These are phyloP conservation scores for Montipora efflorescens DNA, from an alignment of 64 coral and sea anemone genomes.

Conservation along the genomic window DNA sequence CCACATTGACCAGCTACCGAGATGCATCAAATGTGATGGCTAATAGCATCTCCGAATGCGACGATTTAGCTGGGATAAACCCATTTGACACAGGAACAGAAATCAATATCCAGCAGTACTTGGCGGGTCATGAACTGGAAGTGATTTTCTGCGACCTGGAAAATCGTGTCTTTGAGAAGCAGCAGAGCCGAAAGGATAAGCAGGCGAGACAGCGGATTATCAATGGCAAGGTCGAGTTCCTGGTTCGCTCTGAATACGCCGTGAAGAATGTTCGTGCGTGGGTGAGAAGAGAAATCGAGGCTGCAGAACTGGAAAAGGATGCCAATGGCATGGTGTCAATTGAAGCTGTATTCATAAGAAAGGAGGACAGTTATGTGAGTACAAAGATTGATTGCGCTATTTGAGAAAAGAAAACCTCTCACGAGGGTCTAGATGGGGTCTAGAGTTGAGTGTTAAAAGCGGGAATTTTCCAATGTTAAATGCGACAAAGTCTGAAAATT, in stretches of 20 bases:
- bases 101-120: constrained; percentile 7
- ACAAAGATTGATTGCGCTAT: neutral
- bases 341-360: neutral
- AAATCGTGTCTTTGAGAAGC: constrained; percentile 81
- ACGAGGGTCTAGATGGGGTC: no score
- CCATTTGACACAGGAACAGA: neutral
- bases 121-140: neutral
- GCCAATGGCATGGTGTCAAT: constrained; percentile 74
- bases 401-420: no score
- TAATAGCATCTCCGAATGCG: neutral
- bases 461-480: no score
- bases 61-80: neutral
- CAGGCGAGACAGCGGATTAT: constrained; percentile 82
- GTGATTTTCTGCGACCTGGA: constrained; percentile 68
- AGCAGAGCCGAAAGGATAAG: constrained; percentile 91
- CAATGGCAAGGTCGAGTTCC: constrained; percentile 85
- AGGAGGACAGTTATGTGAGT: constrained; percentile 9
- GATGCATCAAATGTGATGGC: neutral
- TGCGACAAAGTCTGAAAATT: no score
- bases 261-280: constrained; percentile 63
- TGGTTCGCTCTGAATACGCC: constrained; percentile 4
- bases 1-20: neutral
- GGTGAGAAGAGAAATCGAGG: constrained; percentile 67
- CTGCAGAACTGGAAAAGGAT: constrained; percentile 77
- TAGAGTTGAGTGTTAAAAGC: no score